These are phyloP conservation scores for Pteropus rufus DNA, from an alignment of 2,797 vertebrate genomes.

Conservation along the genomic window DNA sequence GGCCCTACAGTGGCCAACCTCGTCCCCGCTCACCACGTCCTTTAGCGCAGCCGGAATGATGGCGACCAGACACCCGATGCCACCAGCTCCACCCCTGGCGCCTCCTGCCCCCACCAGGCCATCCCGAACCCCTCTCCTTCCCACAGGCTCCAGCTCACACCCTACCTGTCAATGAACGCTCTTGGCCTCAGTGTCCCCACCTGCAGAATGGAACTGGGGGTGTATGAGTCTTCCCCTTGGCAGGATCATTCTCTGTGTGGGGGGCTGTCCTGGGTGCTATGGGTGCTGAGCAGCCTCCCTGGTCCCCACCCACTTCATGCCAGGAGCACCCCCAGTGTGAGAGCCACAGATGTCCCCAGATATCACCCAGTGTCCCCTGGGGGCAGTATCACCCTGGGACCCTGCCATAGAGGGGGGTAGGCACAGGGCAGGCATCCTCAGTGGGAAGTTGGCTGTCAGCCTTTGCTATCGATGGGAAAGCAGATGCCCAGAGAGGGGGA, in stretches of 20 bases:
- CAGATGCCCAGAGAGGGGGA: background rate
- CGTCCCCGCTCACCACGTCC: accelerated
- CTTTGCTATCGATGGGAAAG: background rate
- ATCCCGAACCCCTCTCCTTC: background rate
- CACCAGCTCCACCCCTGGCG: background rate
- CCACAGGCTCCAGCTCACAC: background rate
- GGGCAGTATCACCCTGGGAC: accelerated
- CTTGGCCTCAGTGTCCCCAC: background rate
- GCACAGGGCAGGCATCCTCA: background rate
- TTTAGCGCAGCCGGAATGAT: accelerated
- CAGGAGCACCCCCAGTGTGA: background rate
- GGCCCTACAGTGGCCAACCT: background rate
- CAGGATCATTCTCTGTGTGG: background rate
- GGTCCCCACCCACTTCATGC: background rate
- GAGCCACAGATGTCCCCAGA: background rate
- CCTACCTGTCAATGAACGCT: accelerated
- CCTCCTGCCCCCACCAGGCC: background rate
- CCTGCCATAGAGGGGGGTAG: background rate
- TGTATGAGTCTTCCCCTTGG: background rate
- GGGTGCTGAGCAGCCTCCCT: background rate
- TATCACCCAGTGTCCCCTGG: background rate
- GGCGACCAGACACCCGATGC: background rate
- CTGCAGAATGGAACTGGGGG: background rate
- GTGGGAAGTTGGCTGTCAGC: background rate
- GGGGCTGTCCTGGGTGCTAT: accelerated